phyloP scores from a whole-genome alignment of 2,113 vertebrate genomes.

The Axis porcinus region DNA sequence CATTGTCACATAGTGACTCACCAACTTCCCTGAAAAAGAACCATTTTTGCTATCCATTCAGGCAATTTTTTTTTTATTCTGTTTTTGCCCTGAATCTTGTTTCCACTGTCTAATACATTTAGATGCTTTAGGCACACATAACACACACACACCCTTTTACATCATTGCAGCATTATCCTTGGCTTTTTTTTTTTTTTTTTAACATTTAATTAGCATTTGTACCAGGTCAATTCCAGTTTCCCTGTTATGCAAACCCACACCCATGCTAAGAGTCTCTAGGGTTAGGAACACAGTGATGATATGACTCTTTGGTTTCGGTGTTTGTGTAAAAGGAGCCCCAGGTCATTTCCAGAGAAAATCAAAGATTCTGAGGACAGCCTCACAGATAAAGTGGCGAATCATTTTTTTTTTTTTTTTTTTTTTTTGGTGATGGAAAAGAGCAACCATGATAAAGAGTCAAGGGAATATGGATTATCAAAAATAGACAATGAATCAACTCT shows the following conservation, averaged over 20 bases:
- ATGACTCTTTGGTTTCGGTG: slow-evolving; percentile 63
- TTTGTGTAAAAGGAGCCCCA: slow-evolving; percentile 51
- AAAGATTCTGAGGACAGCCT: slow-evolving; percentile 28
- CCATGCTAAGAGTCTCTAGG: slow-evolving; percentile 59
- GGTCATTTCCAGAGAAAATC: slow-evolving; percentile 50
- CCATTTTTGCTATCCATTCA: background rate
- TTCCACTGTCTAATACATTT: background rate
- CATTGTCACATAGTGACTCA: slow-evolving; percentile 34
- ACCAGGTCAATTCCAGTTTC: slow-evolving; percentile 60
- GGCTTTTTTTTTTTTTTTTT: slow-evolving; percentile 44
- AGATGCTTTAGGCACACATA: background rate
- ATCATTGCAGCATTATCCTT: slow-evolving; percentile 38
- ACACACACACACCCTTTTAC: background rate
- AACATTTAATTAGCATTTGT: slow-evolving; percentile 63
- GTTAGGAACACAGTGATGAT: slow-evolving; percentile 66
- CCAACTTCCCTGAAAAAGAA: slow-evolving; percentile 25
- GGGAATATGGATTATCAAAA: slow-evolving; percentile 1
- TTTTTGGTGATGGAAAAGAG: background rate
- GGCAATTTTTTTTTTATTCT: background rate
- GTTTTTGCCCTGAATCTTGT: slow-evolving; percentile 4
- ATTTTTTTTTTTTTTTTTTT: background rate
- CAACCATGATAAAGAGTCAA: background rate
- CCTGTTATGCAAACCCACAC: slow-evolving; percentile 70
- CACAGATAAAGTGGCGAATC: background rate
- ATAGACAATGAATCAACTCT: background rate